phyloP scores from a whole-genome alignment of 1,140 invertebrate genomes.

The Spodoptera litura region DNA sequence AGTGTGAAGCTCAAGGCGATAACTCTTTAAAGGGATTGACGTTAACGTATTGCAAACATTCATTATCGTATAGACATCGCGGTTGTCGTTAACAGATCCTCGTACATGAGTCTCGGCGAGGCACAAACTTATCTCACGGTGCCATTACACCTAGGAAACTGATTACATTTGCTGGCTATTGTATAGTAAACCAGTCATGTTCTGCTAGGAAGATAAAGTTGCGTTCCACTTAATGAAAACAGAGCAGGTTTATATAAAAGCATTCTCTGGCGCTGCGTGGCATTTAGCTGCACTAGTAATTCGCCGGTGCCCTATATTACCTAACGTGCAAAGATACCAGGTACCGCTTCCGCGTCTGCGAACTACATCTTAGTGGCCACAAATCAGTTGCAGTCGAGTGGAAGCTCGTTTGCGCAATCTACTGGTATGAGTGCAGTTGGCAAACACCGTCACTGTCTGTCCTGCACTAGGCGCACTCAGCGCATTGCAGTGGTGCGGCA shows the following conservation, averaged over 20 bases:
- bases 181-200: slow-evolving; percentile 17
- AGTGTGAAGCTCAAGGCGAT: slow-evolving; percentile 14
- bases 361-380: slow-evolving; percentile 51
- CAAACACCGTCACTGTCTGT: slow-evolving; percentile 37
- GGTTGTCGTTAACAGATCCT: neutral
- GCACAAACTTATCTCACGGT: neutral
- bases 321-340: slow-evolving; percentile 44
- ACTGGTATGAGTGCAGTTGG: slow-evolving; percentile 29
- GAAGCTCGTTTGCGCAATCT: slow-evolving; percentile 48
- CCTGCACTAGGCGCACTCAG: slow-evolving; percentile 1
- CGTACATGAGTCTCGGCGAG: neutral
- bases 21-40: neutral
- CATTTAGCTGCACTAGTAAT: slow-evolving; percentile 49
- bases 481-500: neutral
- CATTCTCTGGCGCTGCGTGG: slow-evolving; percentile 44
- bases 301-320: slow-evolving; percentile 47
- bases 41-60: slow-evolving; percentile 7
- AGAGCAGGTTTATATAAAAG: slow-evolving; percentile 40
- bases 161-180: slow-evolving; percentile 8
- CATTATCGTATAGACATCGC: neutral
- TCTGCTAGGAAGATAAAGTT: slow-evolving; percentile 15
- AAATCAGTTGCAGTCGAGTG: slow-evolving; percentile 42
- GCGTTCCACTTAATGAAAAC: slow-evolving; percentile 14
- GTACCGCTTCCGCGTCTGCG: slow-evolving; percentile 49
- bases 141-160: neutral